Conservation (phyloP, 2,888 invertebrate genomes). For the Leptodirus hochenwartii region DNA sequence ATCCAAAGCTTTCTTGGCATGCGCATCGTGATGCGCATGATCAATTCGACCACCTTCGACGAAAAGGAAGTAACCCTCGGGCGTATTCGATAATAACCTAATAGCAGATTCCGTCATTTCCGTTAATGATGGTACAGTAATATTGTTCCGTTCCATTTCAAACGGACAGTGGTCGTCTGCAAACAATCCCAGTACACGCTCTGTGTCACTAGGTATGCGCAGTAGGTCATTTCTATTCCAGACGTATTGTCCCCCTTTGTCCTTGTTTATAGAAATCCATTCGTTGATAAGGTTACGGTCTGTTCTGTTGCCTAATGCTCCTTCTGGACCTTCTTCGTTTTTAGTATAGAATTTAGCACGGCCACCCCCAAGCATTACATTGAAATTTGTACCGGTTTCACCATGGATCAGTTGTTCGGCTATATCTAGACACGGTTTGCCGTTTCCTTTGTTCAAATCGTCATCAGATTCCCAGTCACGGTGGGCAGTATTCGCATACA, state of each 20-base stretch:
- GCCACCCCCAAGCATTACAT: conserved; percentile 66
- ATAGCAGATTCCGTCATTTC: conserved; percentile 61
- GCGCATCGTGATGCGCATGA: conserved; percentile 54
- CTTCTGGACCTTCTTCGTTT: conserved; percentile 28
- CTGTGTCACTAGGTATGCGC: conserved; percentile 31
- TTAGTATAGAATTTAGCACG: conserved; percentile 44
- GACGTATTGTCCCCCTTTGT: conserved; percentile 30
- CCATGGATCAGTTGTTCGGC: conserved; percentile 50
- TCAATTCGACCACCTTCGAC: conserved; percentile 58
- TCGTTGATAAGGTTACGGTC: conserved; percentile 49
- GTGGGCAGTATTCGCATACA: conserved; percentile 52
- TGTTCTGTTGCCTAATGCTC: conserved; percentile 33
- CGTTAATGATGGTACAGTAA: conserved; percentile 43
- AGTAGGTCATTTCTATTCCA: conserved; percentile 37
- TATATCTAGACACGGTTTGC: conserved; percentile 45
- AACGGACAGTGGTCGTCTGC: conserved; percentile 26
- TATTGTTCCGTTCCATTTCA: conserved; percentile 41
- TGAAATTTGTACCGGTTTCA: conserved; percentile 47
- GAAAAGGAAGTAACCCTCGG: conserved; percentile 54
- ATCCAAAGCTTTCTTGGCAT: conserved; percentile 48
- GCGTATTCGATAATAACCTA: conserved; percentile 38
- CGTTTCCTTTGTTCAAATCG: conserved; percentile 32
- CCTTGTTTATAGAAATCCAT: conserved; percentile 32
- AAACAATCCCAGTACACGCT: conserved; percentile 27
- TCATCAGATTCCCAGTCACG: conserved; percentile 57